Base-by-base conservation (phyloP, 2,113 vertebrate species). In the Martes martes region DNA sequence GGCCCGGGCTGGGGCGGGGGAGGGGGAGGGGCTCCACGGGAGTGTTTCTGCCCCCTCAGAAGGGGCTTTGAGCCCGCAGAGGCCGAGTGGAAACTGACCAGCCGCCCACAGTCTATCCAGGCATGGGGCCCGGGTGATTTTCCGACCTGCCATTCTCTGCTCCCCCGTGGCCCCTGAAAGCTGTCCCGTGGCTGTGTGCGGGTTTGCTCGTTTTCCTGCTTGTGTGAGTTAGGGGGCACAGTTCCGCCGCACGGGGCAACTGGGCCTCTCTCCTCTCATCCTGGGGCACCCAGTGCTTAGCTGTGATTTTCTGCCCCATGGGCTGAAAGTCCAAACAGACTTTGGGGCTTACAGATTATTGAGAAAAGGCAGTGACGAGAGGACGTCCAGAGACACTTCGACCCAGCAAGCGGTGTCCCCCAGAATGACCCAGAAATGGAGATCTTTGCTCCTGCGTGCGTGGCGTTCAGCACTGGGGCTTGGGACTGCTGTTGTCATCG, bases 11-110 rank as follows among this genome's bases (percentile, higher is more conserved):
- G 33, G 47, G 16, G 57, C 21, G 57, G 4, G 1, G 4, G 45
- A 2, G 57, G 4, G 1, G 4, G 45, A 2, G 14, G 50, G 31
- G 13, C 14, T 7, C 13, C 6, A 0, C 5, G 73, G 26, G 13
- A 50, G 36, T 45, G 16, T 4, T 11, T 78, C 36, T 24, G 33
- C 31, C 39, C 6, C 0, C 4, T 45, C 47, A 18, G 59, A 26
- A 15, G 39, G 13, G 59, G 23, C 6, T 39, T 0, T 11, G 61
- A 55, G 71, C 21, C 47, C 24, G 19, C 0, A 16, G 23, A 26
- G 19, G 14, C 45, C 0, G 31, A 52, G 47, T 16, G 7, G 19
- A 79, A 31, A 42, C 0, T 21, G 9, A 8, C 7, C 69, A 36
- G 11, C 3, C n/a, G 0, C 14, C 8, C 8, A 3, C 31, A 26